phyloP scores from a whole-genome alignment of 1,140 invertebrate genomes.

The Nasonia longicornis region DNA sequence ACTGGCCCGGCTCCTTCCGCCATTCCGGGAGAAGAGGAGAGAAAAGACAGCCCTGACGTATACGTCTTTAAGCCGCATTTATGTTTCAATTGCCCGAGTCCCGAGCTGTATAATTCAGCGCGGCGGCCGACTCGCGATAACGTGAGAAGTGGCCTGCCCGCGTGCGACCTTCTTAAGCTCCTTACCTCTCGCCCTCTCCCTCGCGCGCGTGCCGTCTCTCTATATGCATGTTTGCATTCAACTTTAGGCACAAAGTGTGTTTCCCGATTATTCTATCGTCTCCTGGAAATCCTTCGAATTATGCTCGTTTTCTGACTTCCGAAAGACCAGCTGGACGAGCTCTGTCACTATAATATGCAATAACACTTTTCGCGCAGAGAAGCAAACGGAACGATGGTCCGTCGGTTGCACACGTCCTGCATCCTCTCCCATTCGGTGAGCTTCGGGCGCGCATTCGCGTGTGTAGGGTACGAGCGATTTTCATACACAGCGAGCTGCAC shows the following conservation, averaged over 20 bases:
- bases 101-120: slow-evolving; percentile 23
- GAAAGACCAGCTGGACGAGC: too few relatives aligned
- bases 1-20: not conserved
- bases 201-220: too few relatives aligned
- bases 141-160: not conserved
- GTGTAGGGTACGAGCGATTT: not conserved
- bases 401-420: not conserved
- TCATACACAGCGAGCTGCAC: slow-evolving; percentile 14
- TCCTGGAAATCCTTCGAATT: too few relatives aligned
- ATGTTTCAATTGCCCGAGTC: slow-evolving; percentile 31
- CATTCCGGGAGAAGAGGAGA: not conserved
- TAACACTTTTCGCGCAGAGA: not conserved
- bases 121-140: not conserved
- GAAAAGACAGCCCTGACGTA: not conserved
- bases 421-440: not conserved
- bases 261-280: too few relatives aligned
- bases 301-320: too few relatives aligned
- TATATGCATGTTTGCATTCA: not conserved
- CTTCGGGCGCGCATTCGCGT: not conserved
- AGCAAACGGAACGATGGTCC: too few relatives aligned
- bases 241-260: too few relatives aligned
- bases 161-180: slow-evolving; percentile 20
- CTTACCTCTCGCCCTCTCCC: not conserved
- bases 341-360: too few relatives aligned
- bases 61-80: slow-evolving; percentile 20